Base-by-base conservation (phyloP, 2,113 vertebrate species). In the Cochlearius cochlearius region DNA sequence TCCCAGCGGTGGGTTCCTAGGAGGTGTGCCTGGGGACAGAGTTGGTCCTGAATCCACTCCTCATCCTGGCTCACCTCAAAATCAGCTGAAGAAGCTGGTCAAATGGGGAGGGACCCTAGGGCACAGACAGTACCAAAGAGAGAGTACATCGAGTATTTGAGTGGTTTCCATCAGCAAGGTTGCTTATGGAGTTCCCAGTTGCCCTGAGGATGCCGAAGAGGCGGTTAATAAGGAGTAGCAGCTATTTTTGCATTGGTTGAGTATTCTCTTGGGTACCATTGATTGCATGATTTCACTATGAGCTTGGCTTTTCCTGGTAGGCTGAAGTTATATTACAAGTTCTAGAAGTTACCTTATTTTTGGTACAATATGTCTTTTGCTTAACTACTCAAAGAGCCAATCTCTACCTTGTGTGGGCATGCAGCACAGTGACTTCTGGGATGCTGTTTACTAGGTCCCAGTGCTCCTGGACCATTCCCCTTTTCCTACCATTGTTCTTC, bases 271-370 rank as follows among this genome's bases (percentile, higher is more conserved):
- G 85, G 41, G 78, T 60, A 36, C 58, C 50, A 49, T 11, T 62
- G 75, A 90, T 21, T 66, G 75, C 36, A 29, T 76, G 67, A 86
- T 86, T 88, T 88, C 78, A 66, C 30, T 49, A 1, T 60, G 79
- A 93, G 71, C 77, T 66, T 86, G 82, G 82, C 58, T 88, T 83
- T 94, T 93, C 67, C 90, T 45, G 55, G 34, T 80, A 88, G 62
- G 84, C 71, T 96, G 90, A 83, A 62, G 64, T 84, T 95, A 27
- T 68, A 76, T 53, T 87, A 43, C 64, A 79, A 69, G 45, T 92
- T 90, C 62, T 68, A 62, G 88, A 86, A 79, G 30, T 73, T 76
- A 26, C 58, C 5, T 32, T 77, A 71, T 63, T 91, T 71, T 93
- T 38, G 23, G 49, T 79, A 84, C 67, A 83, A 23, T 76, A 10